Conservation (phyloP, 1,140 invertebrate genomes). For the Hyles euphorbiae region DNA sequence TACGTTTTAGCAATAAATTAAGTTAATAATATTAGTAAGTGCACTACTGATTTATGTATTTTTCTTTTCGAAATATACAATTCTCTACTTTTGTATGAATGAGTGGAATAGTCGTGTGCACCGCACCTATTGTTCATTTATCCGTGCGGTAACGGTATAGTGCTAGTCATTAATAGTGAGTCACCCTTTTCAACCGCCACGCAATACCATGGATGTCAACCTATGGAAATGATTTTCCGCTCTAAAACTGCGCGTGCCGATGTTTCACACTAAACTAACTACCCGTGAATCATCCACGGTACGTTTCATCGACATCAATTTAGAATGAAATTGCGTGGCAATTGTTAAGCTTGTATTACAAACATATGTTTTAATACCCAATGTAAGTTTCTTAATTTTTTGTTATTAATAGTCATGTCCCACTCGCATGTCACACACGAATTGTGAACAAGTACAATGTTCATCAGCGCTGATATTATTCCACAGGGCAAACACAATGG, state of each 20-base stretch:
- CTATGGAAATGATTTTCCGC: constrained; percentile 51
- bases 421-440: too few relatives aligned
- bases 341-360: background rate
- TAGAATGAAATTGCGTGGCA: background rate
- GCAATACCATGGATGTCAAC: constrained; percentile 36
- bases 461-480: background rate
- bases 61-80: too few relatives aligned
- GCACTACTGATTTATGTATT: too few relatives aligned
- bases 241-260: constrained; percentile 31
- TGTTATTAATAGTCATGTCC: too few relatives aligned
- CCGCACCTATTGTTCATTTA: too few relatives aligned
- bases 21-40: too few relatives aligned
- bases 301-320: background rate
- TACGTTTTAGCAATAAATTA: too few relatives aligned
- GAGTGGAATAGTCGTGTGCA: too few relatives aligned
- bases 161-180: constrained; percentile 25
- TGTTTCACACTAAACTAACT: constrained; percentile 8
- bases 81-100: too few relatives aligned
- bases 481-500: background rate
- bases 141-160: too few relatives aligned
- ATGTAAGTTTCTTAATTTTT: too few relatives aligned
- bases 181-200: constrained; percentile 28
- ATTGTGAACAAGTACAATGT: too few relatives aligned
- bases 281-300: constrained; percentile 1
- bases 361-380: background rate